Evolutionary conservation across 2,113 vertebrate genomes (phyloP).

Genomic region (Chlamydotis undulata): DNA sequence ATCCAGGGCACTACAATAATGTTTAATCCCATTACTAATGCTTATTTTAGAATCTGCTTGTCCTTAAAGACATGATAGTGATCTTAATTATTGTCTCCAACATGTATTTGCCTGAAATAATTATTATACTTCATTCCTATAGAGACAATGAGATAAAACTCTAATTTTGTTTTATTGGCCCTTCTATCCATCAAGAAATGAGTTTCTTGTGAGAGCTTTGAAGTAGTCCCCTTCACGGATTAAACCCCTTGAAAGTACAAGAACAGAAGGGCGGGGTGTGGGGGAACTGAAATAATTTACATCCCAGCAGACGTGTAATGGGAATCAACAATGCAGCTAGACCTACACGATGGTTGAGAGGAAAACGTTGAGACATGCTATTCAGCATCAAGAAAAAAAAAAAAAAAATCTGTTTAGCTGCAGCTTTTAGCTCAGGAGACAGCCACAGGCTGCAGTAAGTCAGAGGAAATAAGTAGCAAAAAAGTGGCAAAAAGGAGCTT

Average conservation of each 20-base stretch:
- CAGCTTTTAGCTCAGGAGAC: slow-evolving; percentile 60
- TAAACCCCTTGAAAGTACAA: slow-evolving; percentile 74
- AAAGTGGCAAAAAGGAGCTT: slow-evolving; percentile 8
- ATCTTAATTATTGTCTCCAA: slow-evolving; percentile 74
- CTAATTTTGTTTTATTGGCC: slow-evolving; percentile 76
- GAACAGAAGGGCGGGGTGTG: slow-evolving; percentile 55
- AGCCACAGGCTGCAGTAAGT: slow-evolving; percentile 50
- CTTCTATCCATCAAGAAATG: slow-evolving; percentile 71
- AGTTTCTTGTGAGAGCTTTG: slow-evolving; percentile 73
- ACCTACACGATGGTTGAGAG: slow-evolving; percentile 73
- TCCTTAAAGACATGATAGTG: slow-evolving; percentile 68
- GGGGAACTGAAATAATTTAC: slow-evolving; percentile 70
- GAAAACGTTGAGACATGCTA: slow-evolving; percentile 72
- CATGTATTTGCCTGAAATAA: slow-evolving; percentile 78
- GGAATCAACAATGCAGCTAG: slow-evolving; percentile 72
- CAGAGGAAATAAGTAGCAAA: slow-evolving; percentile 58
- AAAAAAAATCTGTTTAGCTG: slow-evolving; percentile 36
- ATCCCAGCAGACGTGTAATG: slow-evolving; percentile 71
- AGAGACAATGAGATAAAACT: slow-evolving; percentile 77
- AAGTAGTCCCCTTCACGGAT: slow-evolving; percentile 74
- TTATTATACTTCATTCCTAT: slow-evolving; percentile 75
- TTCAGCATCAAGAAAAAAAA: slow-evolving; percentile 2
- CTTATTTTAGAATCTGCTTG: slow-evolving; percentile 76
- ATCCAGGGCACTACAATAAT: slow-evolving; percentile 31
- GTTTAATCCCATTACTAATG: slow-evolving; percentile 73